A percentile compares a stretch with the other conserved stretches of the same genome.
Evolutionary conservation across 2,797 vertebrate genomes (phyloP).

Genomic region (Rousettus madagascariensis): DNA sequence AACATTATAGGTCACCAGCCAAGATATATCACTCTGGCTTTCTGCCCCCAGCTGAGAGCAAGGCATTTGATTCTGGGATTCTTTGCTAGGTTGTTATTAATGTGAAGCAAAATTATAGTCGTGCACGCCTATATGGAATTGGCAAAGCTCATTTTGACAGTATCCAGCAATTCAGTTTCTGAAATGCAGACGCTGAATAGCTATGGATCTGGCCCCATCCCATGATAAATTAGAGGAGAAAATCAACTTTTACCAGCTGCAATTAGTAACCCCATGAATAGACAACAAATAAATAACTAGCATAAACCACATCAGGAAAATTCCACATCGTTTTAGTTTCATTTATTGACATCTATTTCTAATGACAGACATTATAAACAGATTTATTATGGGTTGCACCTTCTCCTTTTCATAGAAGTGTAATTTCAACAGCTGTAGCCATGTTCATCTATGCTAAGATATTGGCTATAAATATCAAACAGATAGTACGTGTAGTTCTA

Average conservation of each 20-base stretch:
- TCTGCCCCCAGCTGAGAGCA: constrained; percentile 74
- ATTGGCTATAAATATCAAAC: neutral
- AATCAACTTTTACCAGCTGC: constrained; percentile 62
- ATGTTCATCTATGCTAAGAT: neutral
- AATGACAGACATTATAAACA: neutral
- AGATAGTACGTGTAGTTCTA: neutral
- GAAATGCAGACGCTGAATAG: constrained; percentile 74
- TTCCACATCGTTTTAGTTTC: neutral
- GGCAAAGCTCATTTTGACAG: constrained; percentile 79
- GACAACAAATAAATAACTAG: constrained; percentile 71
- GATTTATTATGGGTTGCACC: neutral
- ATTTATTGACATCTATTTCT: neutral
- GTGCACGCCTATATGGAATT: constrained; percentile 74
- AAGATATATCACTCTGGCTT: constrained; percentile 64
- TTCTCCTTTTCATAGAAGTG: neutral
- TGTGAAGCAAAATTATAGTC: constrained; percentile 83
- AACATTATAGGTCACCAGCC: constrained; percentile 65
- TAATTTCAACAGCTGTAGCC: neutral
- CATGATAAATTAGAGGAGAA: constrained; percentile 75
- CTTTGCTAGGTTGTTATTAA: constrained; percentile 83
- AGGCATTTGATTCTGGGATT: constrained; percentile 76
- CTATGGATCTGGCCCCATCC: constrained; percentile 67
- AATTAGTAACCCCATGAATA: constrained; percentile 77
- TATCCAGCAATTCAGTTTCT: constrained; percentile 80
- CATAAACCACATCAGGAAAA: constrained; percentile 48